Evolutionary conservation across 2,888 invertebrate genomes (phyloP).

Genomic region (Heliconius ethilla): DNA sequence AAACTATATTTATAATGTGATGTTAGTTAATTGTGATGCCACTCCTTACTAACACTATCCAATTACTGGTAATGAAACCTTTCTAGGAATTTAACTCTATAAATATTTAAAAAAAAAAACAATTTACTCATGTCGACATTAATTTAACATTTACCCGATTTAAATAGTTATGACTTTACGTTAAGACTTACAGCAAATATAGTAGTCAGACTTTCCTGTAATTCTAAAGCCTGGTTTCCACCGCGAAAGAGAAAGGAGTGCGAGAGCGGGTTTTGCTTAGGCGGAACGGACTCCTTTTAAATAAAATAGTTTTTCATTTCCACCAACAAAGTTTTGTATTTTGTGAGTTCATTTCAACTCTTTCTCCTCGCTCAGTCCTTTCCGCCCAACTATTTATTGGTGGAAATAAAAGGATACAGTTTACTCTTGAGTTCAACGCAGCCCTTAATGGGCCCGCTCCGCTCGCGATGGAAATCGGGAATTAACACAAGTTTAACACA

Average conservation of each 20-base stretch:
- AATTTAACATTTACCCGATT: neutral
- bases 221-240: neutral
- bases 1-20: neutral
- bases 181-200: slow-evolving; percentile 2
- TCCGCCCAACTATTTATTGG: no score
- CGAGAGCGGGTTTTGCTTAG: no score
- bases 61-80: slow-evolving; percentile 11
- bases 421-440: no score
- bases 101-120: neutral
- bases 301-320: no score
- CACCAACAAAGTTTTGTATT: no score
- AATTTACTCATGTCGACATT: neutral
- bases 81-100: slow-evolving; percentile 8
- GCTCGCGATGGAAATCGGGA: no score
- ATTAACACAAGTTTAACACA: slow-evolving; percentile 4
- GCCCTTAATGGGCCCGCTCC: no score
- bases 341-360: no score
- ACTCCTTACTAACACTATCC: neutral
- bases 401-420: no score
- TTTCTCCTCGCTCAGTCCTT: no score
- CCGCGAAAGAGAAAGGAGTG: no score
- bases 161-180: neutral
- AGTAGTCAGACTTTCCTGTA: slow-evolving; percentile 14
- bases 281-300: no score
- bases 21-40: neutral